Evolutionary conservation across 2,888 invertebrate species (phyloP).

Genomic region (Coleophora flavipennella): DNA sequence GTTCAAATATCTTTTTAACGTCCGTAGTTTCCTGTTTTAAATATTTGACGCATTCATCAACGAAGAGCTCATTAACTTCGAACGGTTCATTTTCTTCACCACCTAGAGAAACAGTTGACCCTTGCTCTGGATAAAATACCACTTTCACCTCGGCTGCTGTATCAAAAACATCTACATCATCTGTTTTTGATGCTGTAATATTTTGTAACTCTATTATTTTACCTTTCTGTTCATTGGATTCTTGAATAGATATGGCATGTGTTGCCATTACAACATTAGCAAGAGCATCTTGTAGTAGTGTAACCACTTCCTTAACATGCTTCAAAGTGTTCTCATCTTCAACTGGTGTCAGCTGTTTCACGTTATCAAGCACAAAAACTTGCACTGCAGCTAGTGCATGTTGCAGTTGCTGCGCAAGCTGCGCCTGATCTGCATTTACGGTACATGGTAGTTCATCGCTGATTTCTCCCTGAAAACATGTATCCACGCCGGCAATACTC

Average conservation of each 20-base stretch:
- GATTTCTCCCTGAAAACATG: not conserved
- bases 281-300: slow-evolving; percentile 4
- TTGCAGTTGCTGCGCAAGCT: slow-evolving; percentile 4
- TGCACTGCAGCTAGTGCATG: slow-evolving; percentile 2
- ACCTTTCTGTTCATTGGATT: too few relatives aligned
- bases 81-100: too few relatives aligned
- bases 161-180: too few relatives aligned
- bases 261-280: not conserved
- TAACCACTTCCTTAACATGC: not conserved
- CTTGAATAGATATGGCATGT: not conserved
- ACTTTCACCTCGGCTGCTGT: too few relatives aligned
- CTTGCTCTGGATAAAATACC: too few relatives aligned
- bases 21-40: not conserved
- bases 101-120: too few relatives aligned
- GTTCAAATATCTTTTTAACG: too few relatives aligned
- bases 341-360: not conserved
- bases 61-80: too few relatives aligned
- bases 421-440: not conserved
- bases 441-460: not conserved
- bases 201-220: too few relatives aligned
- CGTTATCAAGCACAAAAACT: not conserved
- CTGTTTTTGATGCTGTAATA: too few relatives aligned
- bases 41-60: not conserved
- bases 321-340: not conserved
- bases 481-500: slow-evolving; percentile 11